Evolutionary conservation across 2,888 invertebrate genomes (phyloP).

Genomic region (Vesta saturnalis): DNA sequence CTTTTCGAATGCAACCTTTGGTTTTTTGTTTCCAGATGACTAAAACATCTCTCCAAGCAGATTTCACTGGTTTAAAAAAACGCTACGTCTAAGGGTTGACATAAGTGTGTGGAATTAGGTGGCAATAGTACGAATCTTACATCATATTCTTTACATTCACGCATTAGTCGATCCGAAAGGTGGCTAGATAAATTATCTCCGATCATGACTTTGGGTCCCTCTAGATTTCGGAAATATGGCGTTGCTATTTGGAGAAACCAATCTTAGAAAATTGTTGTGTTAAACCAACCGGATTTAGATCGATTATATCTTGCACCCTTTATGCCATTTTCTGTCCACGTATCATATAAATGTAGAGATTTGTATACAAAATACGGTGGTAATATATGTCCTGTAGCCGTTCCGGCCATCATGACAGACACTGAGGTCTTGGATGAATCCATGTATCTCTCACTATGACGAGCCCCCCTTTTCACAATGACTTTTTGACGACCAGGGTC

Average conservation of each 20-base stretch:
- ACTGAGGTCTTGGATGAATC: not conserved
- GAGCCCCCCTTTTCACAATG: not conserved
- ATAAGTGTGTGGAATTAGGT: not conserved
- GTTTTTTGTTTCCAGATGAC: conserved; percentile 41
- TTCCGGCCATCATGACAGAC: conserved; percentile 5
- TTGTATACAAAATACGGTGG: too few species aligned
- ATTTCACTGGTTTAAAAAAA: conserved; percentile 49
- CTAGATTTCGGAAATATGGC: not conserved
- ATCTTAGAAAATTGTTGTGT: not conserved
- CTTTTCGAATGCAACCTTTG: conserved; percentile 6
- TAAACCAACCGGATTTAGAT: conserved; percentile 7
- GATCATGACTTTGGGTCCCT: conserved; percentile 6
- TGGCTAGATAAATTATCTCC: conserved; percentile 12
- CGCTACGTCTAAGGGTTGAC: conserved; percentile 51
- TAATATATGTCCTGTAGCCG: conserved; percentile 6
- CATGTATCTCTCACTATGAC: not conserved
- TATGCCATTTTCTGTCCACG: conserved; percentile 1
- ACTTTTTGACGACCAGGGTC: not conserved
- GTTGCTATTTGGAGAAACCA: not conserved
- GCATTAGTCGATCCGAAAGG: not conserved
- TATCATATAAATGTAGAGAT: conserved; percentile 8
- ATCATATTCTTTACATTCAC: conserved; percentile 5
- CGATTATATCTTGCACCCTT: not conserved
- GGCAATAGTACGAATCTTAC: conserved; percentile 10
- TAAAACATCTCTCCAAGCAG: conserved; percentile 12